Base-by-base conservation (phyloP, 1,140 invertebrate genomes). In the Diachasma alloeum region DNA sequence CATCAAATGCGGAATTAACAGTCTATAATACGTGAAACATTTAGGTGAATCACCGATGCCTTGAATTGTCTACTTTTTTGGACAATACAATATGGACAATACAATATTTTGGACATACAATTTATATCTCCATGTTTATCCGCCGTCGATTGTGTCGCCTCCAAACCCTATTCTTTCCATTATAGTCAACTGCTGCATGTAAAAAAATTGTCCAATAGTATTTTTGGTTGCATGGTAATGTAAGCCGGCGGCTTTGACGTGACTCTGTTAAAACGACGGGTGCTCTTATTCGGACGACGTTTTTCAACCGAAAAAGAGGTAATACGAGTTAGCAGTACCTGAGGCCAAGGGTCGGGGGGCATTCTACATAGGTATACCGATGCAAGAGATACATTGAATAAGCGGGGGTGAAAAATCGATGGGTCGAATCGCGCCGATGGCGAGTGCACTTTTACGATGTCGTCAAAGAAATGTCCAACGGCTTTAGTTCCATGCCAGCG, bases 381-480 rank as follows among this genome's bases (percentile, higher is more conserved):
- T n/a, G n/a, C n/a, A n/a, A 19, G 6, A 72, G 39, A 53, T 42
- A 72, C 36, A 56, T 22, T 72, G 71, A 59, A 48, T 72, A 53
- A 31, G 37, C 24, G 69, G 39, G 39, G 17, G 68, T 31, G 46
- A 17, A 39, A 48, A 75, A 37, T 26, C 46, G 48, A 44, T 66
- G 13, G 31, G n/a, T 37, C 22, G 53, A 63, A 63, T 63, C 59
- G n/a, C n/a, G n/a, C n/a, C 8, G 59, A 63, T 63, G 26, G 72
- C 22, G 56, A 42, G 39, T 37, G 67, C 53, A 66, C 53, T 74
- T 74, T 74, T 66, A 76, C 63, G 67, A 71, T 46, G 19, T 71
- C 68, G 39, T 76, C 74, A 76, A 70, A 71, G 68, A 17, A 68
- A 68, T 39, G 63, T 53, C 31, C 17, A 48, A 48, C 31, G 26